phyloP scores from a whole-genome alignment of 2,888 invertebrate species.

The Lepidochitona cinerea region DNA sequence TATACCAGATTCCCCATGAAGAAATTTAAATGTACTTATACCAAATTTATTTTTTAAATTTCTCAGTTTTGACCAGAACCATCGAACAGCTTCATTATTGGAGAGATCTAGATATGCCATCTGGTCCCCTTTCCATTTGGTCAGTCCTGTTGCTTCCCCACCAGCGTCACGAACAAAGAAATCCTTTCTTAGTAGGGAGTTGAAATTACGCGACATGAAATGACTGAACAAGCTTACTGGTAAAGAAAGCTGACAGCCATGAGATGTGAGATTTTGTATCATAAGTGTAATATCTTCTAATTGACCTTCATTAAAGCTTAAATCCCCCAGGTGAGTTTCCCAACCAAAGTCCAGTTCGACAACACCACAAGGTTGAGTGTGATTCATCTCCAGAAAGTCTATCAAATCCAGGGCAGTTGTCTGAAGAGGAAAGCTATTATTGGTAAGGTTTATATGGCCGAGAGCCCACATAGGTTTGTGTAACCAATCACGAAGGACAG shows the following conservation, averaged over 20 bases:
- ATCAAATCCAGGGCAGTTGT: neutral
- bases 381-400: neutral
- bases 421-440: constrained; percentile 73
- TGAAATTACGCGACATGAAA: neutral
- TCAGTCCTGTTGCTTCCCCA: constrained; percentile 71
- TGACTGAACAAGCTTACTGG: constrained; percentile 6
- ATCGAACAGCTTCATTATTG: constrained; percentile 1
- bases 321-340: neutral
- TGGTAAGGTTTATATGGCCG: constrained; percentile 81
- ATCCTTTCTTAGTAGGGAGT: constrained; percentile 7
- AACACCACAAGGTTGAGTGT: neutral
- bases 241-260: neutral
- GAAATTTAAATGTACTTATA: neutral
- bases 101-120: constrained; percentile 60
- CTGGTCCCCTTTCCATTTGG: constrained; percentile 25
- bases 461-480: constrained; percentile 84
- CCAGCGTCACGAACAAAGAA: constrained; percentile 52
- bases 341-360: constrained; percentile 9
- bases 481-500: constrained; percentile 79
- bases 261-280: neutral
- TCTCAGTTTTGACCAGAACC: constrained; percentile 5
- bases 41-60: neutral
- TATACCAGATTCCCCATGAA: neutral
- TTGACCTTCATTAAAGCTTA: neutral
- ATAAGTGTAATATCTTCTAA: neutral